Evolutionary conservation across 2,888 invertebrate species (phyloP), one percentile per base, ranked within the genome.

Genomic region (Galeopsomyia nigrocyanea): DNA sequence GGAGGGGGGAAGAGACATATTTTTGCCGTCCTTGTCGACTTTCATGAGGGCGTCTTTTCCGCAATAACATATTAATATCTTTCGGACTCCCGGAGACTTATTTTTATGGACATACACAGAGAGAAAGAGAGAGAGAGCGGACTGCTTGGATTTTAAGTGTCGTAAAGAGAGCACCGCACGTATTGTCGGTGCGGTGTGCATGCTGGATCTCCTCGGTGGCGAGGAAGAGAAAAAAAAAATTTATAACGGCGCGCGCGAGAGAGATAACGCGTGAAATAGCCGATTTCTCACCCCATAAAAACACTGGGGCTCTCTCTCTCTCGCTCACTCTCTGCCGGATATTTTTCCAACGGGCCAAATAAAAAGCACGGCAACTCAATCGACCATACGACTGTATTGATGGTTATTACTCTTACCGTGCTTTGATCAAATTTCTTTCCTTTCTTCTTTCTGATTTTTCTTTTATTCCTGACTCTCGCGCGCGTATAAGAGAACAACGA

Each of bases 11-110:
- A 31, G n/a, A 78, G 81, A 86, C 85, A 85, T 86, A 86, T 86
- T 86, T 86, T 82, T 80, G 78, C 80, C 80, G 79, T 82, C 82
- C 84, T 84, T 82, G 83, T 86, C 86, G 86, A 86, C 85, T 86
- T 86, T 86, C 86, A 86, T 85, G 86, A 86, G 85, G 81, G 82
- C 83, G 83, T 83, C 84, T 84, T 83, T 39, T 82, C 80, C 82
- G 84, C 86, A 86, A 86, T 86, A 86, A 86, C 86, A 83, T 86
- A 86, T 86, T 86, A 86, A 86, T 86, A 86, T 84, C 83, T 39
- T 39, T 39, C 39, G 39, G 39, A 39, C 39, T 39, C 73, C 26
- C 62, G 47, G 53, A 50, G 74, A 53, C 53, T 53, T 17, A 53
- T 17, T 53, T 53, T 53, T 53, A 17, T 26, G 26, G 26, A 19